Base-by-base conservation (phyloP, 2,113 vertebrate genomes). In the Sinosuthora webbiana region DNA sequence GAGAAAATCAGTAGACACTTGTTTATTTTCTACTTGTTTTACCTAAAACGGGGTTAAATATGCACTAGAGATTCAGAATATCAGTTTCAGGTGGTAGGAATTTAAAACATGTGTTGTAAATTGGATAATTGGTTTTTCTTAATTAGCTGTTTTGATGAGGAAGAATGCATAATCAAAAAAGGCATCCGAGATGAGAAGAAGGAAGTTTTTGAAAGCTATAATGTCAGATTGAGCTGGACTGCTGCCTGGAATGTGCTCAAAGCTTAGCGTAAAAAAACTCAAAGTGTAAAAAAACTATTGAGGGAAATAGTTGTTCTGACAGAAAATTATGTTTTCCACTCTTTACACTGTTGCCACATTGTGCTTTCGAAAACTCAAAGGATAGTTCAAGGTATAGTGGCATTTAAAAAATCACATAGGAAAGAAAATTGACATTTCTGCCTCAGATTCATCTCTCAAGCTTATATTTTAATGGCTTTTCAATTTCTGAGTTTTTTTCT, bases 71-170 rank as follows among this genome's bases (percentile, higher is more conserved):
- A 25, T 64, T 91, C 53, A 83, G 52, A 35, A 39, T 59, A 79
- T 68, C 27, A n/a, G 10, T 45, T 67, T 91, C 45, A 85, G 42
- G 57, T 67, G 33, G 39, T 14, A 83, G 28, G 42, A 20, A 59
- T 92, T 92, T 92, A 68, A 62, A 88, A 31, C 37, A 45, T 35
- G 31, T 79, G 24, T 64, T 95, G 45, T 33, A 95, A 94, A 88
- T 77, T 78, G 79, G 37, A 60, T 95, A 87, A 95, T 95, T 93
- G 68, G 3, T 3, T n/a, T 47, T 86, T 59, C 86, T 53, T 92
- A 88, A 96, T 94, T 94, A 86, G 4, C 11, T 81, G 47, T 84
- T 94, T 64, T 89, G 24, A 50, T 85, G 53, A 90, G 19, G 37
- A 84, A 52, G 10, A 15, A 83, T 77, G 24, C 10, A 74, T 9